phyloP scores from a whole-genome alignment of 2,888 invertebrate species.

The Beris chalybata region DNA sequence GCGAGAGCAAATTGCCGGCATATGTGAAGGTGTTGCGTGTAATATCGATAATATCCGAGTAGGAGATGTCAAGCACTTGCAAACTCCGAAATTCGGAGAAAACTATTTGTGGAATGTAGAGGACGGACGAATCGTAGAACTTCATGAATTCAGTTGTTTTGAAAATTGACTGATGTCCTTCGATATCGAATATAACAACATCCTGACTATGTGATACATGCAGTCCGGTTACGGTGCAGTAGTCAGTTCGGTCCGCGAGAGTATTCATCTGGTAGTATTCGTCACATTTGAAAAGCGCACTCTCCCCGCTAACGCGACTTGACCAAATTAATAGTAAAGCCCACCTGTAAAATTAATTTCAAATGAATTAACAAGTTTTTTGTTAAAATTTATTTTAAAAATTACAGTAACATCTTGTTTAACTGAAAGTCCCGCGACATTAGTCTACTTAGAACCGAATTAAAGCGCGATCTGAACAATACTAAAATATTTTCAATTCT shows the following conservation, averaged over 20 bases:
- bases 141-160: slow-evolving; percentile 2
- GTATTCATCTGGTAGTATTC: too few species aligned
- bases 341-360: too few species aligned
- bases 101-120: slow-evolving; percentile 16
- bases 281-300: too few species aligned
- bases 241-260: background rate
- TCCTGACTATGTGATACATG: slow-evolving; percentile 9
- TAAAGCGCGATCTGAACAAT: too few species aligned
- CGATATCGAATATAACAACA: background rate
- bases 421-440: too few species aligned
- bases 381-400: too few species aligned
- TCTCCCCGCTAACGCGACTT: too few species aligned
- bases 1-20: background rate
- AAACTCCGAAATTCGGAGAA: slow-evolving; percentile 1
- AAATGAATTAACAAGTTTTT: too few species aligned
- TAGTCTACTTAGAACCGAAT: too few species aligned
- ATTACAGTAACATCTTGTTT: too few species aligned
- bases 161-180: background rate
- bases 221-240: slow-evolving; percentile 18
- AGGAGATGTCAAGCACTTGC: slow-evolving; percentile 8
- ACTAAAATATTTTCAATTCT: too few species aligned
- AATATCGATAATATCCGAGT: slow-evolving; percentile 13
- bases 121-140: slow-evolving; percentile 18
- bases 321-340: too few species aligned
- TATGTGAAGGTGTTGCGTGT: slow-evolving; percentile 4